These are phyloP conservation scores for Teinopalpus imperialis DNA, from an alignment of 2,888 invertebrate species.

Conservation along the genomic window DNA sequence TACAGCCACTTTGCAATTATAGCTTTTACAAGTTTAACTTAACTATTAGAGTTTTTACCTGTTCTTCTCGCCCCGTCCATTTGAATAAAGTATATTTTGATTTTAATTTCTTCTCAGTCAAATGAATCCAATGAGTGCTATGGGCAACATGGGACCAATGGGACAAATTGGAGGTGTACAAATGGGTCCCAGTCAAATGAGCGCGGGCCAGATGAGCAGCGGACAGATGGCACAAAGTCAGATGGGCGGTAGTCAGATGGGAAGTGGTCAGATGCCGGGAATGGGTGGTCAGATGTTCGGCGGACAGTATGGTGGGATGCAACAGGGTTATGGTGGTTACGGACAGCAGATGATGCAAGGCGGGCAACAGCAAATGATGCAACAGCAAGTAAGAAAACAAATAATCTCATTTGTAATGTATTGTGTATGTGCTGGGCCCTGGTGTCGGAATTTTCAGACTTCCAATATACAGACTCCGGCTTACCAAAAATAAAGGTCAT, in stretches of 20 bases:
- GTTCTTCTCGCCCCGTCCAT: too few species aligned
- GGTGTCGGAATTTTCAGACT: too few species aligned
- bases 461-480: too few species aligned
- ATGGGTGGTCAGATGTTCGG: slow-evolving; percentile 82
- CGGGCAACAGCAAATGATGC: slow-evolving; percentile 79
- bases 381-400: slow-evolving; percentile 58
- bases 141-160: slow-evolving; percentile 75
- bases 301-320: slow-evolving; percentile 84
- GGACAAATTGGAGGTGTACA: slow-evolving; percentile 53
- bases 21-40: too few species aligned
- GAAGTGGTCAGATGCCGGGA: slow-evolving; percentile 65
- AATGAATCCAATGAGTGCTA: slow-evolving; percentile 73
- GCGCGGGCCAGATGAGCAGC: slow-evolving; percentile 58
- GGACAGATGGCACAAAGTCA: slow-evolving; percentile 70
- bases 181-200: slow-evolving; percentile 68
- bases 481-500: too few species aligned
- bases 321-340: slow-evolving; percentile 74
- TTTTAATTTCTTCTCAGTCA: slow-evolving; percentile 57
- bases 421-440: too few species aligned
- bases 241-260: slow-evolving; percentile 69
- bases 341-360: slow-evolving; percentile 78
- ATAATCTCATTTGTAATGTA: too few species aligned
- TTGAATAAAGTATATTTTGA: too few species aligned
- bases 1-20: too few species aligned
- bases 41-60: too few species aligned